Base-by-base conservation (phyloP, 2,113 vertebrate species). In the Tupaia tana region DNA sequence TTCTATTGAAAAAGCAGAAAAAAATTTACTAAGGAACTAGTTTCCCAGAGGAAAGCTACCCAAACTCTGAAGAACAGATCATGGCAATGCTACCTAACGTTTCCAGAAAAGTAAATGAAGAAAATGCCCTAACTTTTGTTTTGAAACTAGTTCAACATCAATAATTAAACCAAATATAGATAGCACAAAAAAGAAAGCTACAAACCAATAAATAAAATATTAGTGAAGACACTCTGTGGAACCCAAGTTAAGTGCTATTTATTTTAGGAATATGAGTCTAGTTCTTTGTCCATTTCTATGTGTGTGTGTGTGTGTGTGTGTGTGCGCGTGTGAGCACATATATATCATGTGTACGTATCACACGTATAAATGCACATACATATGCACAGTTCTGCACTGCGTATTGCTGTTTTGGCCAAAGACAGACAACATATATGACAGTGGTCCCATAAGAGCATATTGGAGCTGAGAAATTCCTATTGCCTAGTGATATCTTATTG, bases 101-200 rank as follows among this genome's bases (percentile, higher is more conserved):
- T 87, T 75, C 82, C 63, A 90, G 20, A 58, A 22, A 11, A 74
- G 24, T 52, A 83, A 95, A 71, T 74, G 22, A 95, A 89, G 54
- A 92, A 93, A 85, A 86, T 34, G 12, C 2, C 18, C 24, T 18
- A 18, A 66, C 6, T 31, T 54, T 75, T 88, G 78, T 88, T 90
- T 27, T 43, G 6, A 95, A 75, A 58, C 16, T n/a, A 93, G 59
- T 67, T 73, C 29, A 92, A 94, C 59, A 86, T 43, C 54, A 91
- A 73, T 54, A 43, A 64, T 66, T 43, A 43, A 43, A 43, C 43
- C 43, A 43, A 73, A 84, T 59, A 59, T 58, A 88, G 8, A 54
- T 16, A 81, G 22, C 15, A 90, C 58, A 84, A 31, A 93, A 15
- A 73, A 66, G 1, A 73, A 75, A 74, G 22, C 80, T 93, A 52